Percentiles rank a stretch among this genome's conserved stretches.
phyloP scores from a whole-genome alignment of 2,113 vertebrate genomes.

The Dasyurus viverrinus region DNA sequence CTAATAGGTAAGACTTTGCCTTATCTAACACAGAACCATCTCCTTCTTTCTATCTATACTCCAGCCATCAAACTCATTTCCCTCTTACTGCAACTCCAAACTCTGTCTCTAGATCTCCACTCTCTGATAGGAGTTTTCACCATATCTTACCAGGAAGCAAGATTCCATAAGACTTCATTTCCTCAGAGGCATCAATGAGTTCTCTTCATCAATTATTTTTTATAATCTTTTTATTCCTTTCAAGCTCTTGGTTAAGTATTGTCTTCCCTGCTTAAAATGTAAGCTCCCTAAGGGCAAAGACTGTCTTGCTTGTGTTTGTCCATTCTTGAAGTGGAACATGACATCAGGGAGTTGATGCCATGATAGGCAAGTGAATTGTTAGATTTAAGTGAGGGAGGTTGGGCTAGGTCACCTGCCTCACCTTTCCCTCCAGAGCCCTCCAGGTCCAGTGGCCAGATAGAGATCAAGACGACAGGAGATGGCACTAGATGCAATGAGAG shows the following conservation, averaged over 20 bases:
- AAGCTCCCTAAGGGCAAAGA: too few relatives aligned
- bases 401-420: too few relatives aligned
- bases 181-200: not conserved
- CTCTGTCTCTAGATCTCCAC: not conserved
- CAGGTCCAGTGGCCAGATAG: too few relatives aligned
- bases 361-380: too few relatives aligned
- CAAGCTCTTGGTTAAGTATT: not conserved
- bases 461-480: too few relatives aligned
- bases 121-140: not conserved
- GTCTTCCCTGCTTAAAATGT: not conserved
- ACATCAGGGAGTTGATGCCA: too few relatives aligned
- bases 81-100: not conserved
- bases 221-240: not conserved
- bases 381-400: too few relatives aligned
- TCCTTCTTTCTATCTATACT: not conserved
- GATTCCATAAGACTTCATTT: not conserved
- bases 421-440: too few relatives aligned
- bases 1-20: not conserved
- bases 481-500: too few relatives aligned
- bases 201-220: not conserved
- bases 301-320: too few relatives aligned
- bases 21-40: not conserved
- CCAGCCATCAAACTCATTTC: not conserved
- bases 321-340: too few relatives aligned
- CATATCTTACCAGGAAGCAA: not conserved